Conservation (phyloP, 2,888 invertebrate species). For the Tridacna crocea region DNA sequence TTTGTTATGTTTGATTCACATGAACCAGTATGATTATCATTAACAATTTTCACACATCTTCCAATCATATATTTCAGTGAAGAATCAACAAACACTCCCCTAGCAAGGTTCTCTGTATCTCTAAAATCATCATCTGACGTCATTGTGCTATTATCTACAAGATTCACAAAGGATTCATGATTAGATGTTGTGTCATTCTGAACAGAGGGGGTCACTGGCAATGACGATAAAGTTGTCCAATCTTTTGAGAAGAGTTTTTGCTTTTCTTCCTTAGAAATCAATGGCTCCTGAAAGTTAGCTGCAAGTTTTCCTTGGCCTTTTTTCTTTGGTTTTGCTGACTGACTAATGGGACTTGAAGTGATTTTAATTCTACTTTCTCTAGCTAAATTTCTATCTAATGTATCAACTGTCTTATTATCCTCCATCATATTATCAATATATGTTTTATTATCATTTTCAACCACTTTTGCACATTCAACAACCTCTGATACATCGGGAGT, state of each 20-base stretch:
- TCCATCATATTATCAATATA: background rate
- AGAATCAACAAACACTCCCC: slow-evolving; percentile 42
- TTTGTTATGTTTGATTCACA: slow-evolving; percentile 11
- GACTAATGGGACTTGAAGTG: background rate
- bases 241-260: slow-evolving; percentile 57
- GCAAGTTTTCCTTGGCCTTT: slow-evolving; percentile 57
- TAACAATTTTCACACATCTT: slow-evolving; percentile 33
- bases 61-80: slow-evolving; percentile 41
- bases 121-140: slow-evolving; percentile 41
- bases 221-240: slow-evolving; percentile 49
- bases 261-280: slow-evolving; percentile 56
- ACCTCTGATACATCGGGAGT: background rate
- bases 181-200: background rate
- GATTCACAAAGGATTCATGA: background rate
- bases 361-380: background rate
- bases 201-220: background rate
- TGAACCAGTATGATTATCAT: slow-evolving; percentile 9
- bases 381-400: background rate
- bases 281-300: slow-evolving; percentile 56
- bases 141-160: slow-evolving; percentile 7
- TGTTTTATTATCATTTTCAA: background rate
- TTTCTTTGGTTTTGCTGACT: slow-evolving; percentile 31
- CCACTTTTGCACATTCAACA: too few relatives aligned
- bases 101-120: slow-evolving; percentile 25
- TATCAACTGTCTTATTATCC: background rate